Evolutionary conservation across 2,888 invertebrate species (phyloP).

Genomic region (Andrena marginata): DNA sequence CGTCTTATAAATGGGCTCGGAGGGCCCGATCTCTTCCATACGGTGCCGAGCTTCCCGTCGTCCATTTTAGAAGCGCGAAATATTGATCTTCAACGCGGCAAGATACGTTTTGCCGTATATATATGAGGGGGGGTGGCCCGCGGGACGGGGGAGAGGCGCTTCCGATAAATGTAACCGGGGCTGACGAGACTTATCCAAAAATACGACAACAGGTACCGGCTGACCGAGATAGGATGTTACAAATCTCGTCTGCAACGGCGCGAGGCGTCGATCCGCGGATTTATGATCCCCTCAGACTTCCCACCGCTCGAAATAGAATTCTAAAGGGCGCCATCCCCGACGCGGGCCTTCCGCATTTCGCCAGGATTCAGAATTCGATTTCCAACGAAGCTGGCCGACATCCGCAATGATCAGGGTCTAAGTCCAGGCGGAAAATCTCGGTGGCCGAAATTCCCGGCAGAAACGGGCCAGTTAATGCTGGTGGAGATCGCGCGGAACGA

Average conservation of each 20-base stretch:
- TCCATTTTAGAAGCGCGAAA: constrained; percentile 12
- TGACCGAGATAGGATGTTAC: constrained; percentile 10
- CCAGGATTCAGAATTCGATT: too few relatives aligned
- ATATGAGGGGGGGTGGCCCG: background rate
- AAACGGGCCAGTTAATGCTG: background rate
- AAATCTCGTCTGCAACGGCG: background rate
- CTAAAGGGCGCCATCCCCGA: background rate
- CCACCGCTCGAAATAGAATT: background rate
- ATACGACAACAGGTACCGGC: constrained; percentile 1
- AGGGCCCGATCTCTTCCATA: background rate
- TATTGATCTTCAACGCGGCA: constrained; percentile 29
- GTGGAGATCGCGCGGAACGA: too few relatives aligned
- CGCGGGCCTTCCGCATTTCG: too few relatives aligned
- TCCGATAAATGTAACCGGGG: constrained; percentile 17
- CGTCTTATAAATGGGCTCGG: constrained; percentile 14
- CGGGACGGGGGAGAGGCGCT: background rate
- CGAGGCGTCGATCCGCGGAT: constrained; percentile 1
- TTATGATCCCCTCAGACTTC: background rate
- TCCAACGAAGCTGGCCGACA: background rate
- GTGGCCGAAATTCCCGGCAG: background rate
- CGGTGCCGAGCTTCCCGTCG: background rate
- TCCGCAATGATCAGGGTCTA: too few relatives aligned
- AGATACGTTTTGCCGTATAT: constrained; percentile 21
- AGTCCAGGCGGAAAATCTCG: too few relatives aligned
- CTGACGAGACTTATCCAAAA: constrained; percentile 3